A percentile compares a stretch with the other conserved stretches of the same genome.
phyloP scores from a whole-genome alignment of 2,113 vertebrate species.

The Willisornis vidua region DNA sequence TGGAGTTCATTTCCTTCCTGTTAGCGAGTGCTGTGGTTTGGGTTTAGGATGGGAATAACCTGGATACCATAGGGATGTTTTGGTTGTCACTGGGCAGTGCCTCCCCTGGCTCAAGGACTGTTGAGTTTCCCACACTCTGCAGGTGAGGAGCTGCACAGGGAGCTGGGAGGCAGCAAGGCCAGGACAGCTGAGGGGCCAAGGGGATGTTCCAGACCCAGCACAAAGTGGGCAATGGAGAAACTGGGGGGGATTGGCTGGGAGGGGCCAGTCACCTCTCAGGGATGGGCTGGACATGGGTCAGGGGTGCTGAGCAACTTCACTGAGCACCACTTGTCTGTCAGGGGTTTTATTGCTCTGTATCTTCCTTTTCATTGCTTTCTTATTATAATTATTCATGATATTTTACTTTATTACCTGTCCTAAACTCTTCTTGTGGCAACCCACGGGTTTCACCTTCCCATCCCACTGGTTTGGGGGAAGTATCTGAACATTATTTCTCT shows the following conservation, averaged over 20 bases:
- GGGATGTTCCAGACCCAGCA: background rate
- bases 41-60: background rate
- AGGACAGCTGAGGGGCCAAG: background rate
- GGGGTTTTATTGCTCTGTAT: background rate
- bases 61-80: background rate
- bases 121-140: background rate
- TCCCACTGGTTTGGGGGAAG: background rate
- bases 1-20: background rate
- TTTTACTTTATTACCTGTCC: background rate
- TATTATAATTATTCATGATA: background rate
- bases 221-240: background rate
- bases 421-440: background rate
- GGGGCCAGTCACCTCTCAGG: fast-evolving
- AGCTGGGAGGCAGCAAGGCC: background rate
- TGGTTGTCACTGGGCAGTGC: background rate
- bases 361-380: background rate
- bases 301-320: background rate
- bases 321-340: background rate
- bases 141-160: background rate
- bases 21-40: background rate
- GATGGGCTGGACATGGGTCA: background rate
- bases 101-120: background rate
- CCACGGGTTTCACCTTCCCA: background rate
- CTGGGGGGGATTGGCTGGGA: background rate
- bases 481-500: background rate